Base-by-base conservation (phyloP, 2,797 vertebrate species). In the Clarias platycephalus region DNA sequence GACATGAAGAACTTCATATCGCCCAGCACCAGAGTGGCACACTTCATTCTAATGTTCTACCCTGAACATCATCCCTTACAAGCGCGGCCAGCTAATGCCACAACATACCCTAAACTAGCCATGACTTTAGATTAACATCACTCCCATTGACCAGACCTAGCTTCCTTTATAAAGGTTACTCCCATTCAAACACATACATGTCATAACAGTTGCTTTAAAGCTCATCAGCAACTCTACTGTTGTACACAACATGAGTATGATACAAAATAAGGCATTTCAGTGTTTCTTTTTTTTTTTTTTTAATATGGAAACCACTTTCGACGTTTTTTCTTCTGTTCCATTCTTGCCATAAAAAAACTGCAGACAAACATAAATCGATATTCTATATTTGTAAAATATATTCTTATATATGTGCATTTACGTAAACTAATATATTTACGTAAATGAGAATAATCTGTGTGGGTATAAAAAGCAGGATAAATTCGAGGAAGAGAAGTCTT, bases 251-350 rank as follows among this genome's bases (percentile, higher is more conserved):
- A 96, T 53, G 95, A 96, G 93, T 97, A 97, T 97, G 95, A 96
- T 98, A 99, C 97, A 99, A 99, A 98, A 98, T 99, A 99, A 99
- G 98, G 98, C 98, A 99, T 99, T 98, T 99, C 97, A 96, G 97
- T 98, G 97, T 97, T 95, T 97, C 12, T 53, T 53, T 49, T 13
- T 49, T n/a, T 97, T 95, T 94, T 74, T 97, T 95, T 97, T 94
- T 66, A 97, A 97, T 97, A 97, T 97, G 93, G 94, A 92, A 97
- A 97, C 94, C 95, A 95, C 94, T 94, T 96, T 89, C 95, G 95
- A 95, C 94, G 92, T 94, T 94, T 95, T 60, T 93, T 94, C 94
- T 94, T 94, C 94, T 95, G 93, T 95, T 87, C 96, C 95, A 95
- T 94, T 86, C 95, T 95, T 95, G 95, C 95, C 95, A 95, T 96